Evolutionary conservation across 1,140 invertebrate species (phyloP).

Genomic region (Achroia grisella): DNA sequence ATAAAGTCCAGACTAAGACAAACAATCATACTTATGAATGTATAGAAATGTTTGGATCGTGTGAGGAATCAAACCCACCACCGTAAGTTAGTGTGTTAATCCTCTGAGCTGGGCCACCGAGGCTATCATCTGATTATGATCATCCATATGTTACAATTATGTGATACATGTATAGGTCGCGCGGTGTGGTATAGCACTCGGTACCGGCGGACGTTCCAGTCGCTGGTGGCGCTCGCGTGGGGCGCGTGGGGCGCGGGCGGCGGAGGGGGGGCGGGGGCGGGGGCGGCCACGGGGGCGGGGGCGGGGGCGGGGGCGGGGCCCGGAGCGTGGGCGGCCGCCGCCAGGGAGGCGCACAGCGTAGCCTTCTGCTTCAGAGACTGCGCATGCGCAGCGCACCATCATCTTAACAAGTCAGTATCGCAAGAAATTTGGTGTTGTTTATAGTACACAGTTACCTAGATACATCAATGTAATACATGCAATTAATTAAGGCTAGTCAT

Average conservation of each 20-base stretch:
- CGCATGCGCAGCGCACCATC: constrained; percentile 83
- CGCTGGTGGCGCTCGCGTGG: constrained; percentile 86
- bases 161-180: constrained; percentile 64
- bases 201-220: constrained; percentile 92
- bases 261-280: constrained; percentile 81
- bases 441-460: too few relatives aligned
- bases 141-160: too few relatives aligned
- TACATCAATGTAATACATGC: too few relatives aligned
- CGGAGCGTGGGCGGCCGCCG: constrained; percentile 75
- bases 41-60: too few relatives aligned
- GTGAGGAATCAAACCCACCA: too few relatives aligned
- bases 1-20: too few relatives aligned
- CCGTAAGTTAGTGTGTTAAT: too few relatives aligned
- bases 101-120: too few relatives aligned
- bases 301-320: constrained; percentile 79
- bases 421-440: too few relatives aligned
- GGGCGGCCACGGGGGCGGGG: constrained; percentile 83
- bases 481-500: too few relatives aligned
- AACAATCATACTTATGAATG: too few relatives aligned
- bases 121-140: too few relatives aligned
- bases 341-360: constrained; percentile 84
- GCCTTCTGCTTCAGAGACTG: constrained; percentile 91
- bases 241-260: constrained; percentile 83
- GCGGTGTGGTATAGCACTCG: constrained; percentile 86
- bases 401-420: constrained; percentile 74